A percentile compares a stretch with the other conserved stretches of the same genome.
Evolutionary conservation across 2,888 invertebrate genomes (phyloP).

Genomic region (Exocentrus adspersus): DNA sequence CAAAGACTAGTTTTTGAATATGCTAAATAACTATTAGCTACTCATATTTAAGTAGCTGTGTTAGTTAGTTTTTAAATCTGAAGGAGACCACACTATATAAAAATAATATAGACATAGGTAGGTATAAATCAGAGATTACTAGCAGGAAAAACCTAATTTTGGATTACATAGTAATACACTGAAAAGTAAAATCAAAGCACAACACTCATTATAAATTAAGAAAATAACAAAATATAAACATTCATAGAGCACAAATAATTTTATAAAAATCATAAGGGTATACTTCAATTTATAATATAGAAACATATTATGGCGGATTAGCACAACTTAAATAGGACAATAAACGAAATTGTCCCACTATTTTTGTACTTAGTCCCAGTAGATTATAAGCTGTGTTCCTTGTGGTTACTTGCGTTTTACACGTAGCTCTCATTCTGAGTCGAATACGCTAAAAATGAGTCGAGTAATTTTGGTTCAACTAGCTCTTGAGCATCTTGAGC

Average conservation of each 20-base stretch:
- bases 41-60: no score
- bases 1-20: no score
- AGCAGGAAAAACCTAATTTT: no score
- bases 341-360: conserved; percentile 6
- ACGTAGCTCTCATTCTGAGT: conserved; percentile 84
- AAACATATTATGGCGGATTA: conserved; percentile 21
- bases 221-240: conserved; percentile 34
- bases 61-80: no score
- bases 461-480: conserved; percentile 78
- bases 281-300: no score
- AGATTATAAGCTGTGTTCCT: conserved; percentile 9
- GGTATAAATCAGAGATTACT: no score
- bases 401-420: conserved; percentile 59
- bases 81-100: no score
- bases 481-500: conserved; percentile 76
- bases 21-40: no score
- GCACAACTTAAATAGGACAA: background rate
- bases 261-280: conserved; percentile 23
- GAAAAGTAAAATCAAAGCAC: no score
- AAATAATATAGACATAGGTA: no score
- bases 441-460: conserved; percentile 82
- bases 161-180: background rate
- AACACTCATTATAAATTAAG: no score
- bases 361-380: background rate
- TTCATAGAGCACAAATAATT: conserved; percentile 23